Base-by-base conservation (phyloP, 2,113 vertebrate species). In the Callorhinus ursinus region DNA sequence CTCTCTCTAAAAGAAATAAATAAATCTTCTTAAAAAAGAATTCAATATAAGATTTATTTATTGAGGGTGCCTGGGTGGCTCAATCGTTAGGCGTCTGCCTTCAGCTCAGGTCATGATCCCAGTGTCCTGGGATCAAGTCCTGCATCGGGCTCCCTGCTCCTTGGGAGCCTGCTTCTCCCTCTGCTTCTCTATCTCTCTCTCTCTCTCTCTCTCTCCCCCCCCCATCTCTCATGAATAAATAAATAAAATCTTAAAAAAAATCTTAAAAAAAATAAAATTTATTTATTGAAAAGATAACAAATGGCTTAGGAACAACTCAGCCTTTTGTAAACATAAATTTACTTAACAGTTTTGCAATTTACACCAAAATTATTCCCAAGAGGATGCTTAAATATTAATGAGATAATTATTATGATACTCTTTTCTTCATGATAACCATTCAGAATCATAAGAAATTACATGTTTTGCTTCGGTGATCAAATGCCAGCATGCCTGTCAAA, bases 361-460 rank as follows among this genome's bases (percentile, higher is more conserved):
- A 63, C 36, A 77, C 11, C 42, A 79, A 80, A 92, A 33, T 93
- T 95, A 86, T 65, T 94, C 86, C 49, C 42, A 36, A 74, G 93
- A 76, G 13, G 28, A 51, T 92, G 21, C 46, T 69, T 93, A 77
- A 49, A 7, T 92, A 92, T 82, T 76, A 76, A 67, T 77, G 71
- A 81, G 22, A 24, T 76, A 55, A 31, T 55, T 88, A 72, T 74
- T 51, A 33, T 65, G 15, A 0, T 86, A 49, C 18, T 95, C 74
- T 72, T 89, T 93, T 79, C 46, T 92, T 87, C 39, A 42, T 80
- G 21, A 28, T 77, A 77, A 49, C 8, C 15, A 21, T 65, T 94
- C 13, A 46, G 15, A 57, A 63, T 72, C 59, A 42, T 16, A 59
- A 88, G 61, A 4, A 93, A 71, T 61, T 82, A 55, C 18, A n/a